Base-by-base conservation (phyloP, 2,113 vertebrate species). In the Uria lomvia region DNA sequence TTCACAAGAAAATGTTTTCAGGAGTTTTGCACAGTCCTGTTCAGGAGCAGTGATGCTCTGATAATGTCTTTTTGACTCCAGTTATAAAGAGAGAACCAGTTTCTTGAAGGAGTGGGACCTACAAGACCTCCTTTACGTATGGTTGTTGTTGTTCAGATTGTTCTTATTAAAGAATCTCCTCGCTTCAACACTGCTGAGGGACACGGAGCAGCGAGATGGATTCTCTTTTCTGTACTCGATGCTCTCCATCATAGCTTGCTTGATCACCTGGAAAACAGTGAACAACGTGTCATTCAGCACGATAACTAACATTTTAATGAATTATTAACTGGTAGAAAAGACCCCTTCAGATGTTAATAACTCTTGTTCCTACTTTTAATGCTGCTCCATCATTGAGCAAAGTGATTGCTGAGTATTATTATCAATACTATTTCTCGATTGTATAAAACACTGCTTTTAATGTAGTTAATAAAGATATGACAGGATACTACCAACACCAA, bases 241-340 rank as follows among this genome's bases (percentile, higher is more conserved):
- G 96, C 99, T 98, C 8, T 99, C 99, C 56, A 98, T 92, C 65
- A 99, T 98, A 26, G 99, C 99, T 21, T 99, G 97, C 96, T 99
- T 99, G 67, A 99, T 99, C 88, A 98, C 98, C 99, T 99, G 91
- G 21, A 95, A 80, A 86, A 72, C 9, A 87, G 65, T 6, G n/a
- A 71, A 49, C 10, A 62, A 13, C 1, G 2, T 16, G 18, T 63
- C 38, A 56, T 7, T 27, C 52, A 42, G 55, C 9, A 29, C 34
- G 86, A 45, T 22, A 45, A 40, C 27, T 55, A 38, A 27, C 20
- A 11, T 5, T 2, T 21, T 32, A 50, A 7, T 14, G 21, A 27
- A 18, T 43, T 2, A 12, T 26, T 18, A 23, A 18, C 0, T 1
- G 20, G 27, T 32, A 32, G 56, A 8, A 75, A 86, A 94, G 62